A percentile compares a stretch with the other conserved stretches of the same genome.
phyloP scores from a whole-genome alignment of 2,888 invertebrate genomes.

The Abrostola triplasia region DNA sequence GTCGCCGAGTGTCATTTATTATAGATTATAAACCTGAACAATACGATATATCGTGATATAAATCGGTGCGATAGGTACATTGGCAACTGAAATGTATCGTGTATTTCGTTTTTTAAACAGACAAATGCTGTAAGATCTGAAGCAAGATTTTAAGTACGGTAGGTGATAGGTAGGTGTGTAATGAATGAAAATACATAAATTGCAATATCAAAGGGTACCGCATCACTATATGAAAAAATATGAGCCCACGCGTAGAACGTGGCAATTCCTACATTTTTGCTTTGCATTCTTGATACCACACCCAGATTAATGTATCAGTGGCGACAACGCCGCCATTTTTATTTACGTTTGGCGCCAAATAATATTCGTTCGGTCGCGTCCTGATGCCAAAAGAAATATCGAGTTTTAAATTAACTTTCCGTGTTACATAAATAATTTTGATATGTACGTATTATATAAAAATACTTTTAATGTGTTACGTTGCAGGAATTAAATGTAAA shows the following conservation, averaged over 20 bases:
- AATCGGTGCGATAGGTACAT: neutral
- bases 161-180: neutral
- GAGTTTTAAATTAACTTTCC: slow-evolving; percentile 60
- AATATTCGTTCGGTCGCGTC: slow-evolving; percentile 67
- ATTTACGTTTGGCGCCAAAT: slow-evolving; percentile 86
- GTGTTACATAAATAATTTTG: slow-evolving; percentile 60
- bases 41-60: neutral
- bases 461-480: slow-evolving; percentile 35
- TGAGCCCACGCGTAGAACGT: slow-evolving; percentile 49
- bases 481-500: slow-evolving; percentile 24
- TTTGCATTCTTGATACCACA: slow-evolving; percentile 35
- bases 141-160: neutral
- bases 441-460: slow-evolving; percentile 38
- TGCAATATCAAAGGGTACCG: slow-evolving; percentile 32
- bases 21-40: neutral
- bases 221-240: slow-evolving; percentile 26
- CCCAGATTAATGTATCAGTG: slow-evolving; percentile 54
- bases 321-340: slow-evolving; percentile 74
- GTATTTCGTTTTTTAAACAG: neutral
- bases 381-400: slow-evolving; percentile 72
- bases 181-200: slow-evolving; percentile 11
- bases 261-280: slow-evolving; percentile 44
- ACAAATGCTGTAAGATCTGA: slow-evolving; percentile 2
- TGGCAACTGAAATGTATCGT: neutral
- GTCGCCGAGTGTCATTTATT: neutral